Evolutionary conservation across 2,113 vertebrate species (phyloP), one percentile per base, ranked within the genome.

Genomic region (Fregata magnificens): DNA sequence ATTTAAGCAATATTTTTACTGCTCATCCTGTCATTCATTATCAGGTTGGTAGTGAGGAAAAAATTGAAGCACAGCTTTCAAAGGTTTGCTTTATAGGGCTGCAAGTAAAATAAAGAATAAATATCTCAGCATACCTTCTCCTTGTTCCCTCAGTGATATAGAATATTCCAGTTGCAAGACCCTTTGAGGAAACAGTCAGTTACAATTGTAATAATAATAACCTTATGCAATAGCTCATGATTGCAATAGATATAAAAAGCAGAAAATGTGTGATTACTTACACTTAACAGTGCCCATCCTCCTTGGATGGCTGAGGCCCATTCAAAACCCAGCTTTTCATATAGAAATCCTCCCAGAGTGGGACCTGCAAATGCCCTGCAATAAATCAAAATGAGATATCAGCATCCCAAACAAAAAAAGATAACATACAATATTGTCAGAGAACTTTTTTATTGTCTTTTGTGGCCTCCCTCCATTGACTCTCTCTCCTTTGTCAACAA

Each of bases 351-450:
- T 52, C 99, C 99, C 22, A 99, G 72, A 3, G 96, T 97, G 5
- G 99, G 99, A 42, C 99, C 99, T 82, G 98, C 96, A 95, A 99
- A 99, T 97, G 98, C 98, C 89, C 99, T 99, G 82, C 42, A 94
- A 89, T 56, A 92, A 74, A 92, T 38, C 24, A 50, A 82, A 76
- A 72, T 25, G 34, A 88, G 38, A 10, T 47, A 87, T 4, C 45
- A 16, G 11, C 42, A 95, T 44, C 40, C 11, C 36, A 92, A 76
- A 80, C 16, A 62, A 47, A 86, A 86, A 90, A 78, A 61, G 16
- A 7, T 21, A 88, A 84, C 3, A 8, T 13, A 84, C 2, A 11
- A 32, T n/a, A 38, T 84, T 78, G 6, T 91, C 56, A 20, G 40
- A 45, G 1, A 90, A 66, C 7, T 18, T 40, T 63, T 80, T 72